Conservation (phyloP, 2,113 vertebrate genomes). For the Cyprinodon tularosa region DNA sequence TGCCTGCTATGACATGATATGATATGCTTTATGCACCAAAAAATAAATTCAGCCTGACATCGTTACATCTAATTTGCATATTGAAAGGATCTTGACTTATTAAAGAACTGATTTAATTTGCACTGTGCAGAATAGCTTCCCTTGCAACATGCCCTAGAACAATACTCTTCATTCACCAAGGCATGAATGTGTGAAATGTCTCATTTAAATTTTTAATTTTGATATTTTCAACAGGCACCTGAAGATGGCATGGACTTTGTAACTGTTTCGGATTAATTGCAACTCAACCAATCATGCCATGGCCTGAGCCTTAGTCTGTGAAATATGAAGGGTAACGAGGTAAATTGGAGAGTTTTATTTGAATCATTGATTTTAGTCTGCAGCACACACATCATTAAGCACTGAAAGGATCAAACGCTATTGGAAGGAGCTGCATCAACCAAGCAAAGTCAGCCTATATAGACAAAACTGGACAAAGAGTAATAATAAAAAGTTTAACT, state of each 20-base stretch:
- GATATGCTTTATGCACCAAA: not conserved
- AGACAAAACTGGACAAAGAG: not conserved
- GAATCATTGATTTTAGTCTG: not conserved
- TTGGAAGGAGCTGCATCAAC: not conserved
- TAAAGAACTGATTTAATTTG: constrained; percentile 31
- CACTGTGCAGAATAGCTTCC: constrained; percentile 11
- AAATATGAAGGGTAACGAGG: constrained; percentile 8
- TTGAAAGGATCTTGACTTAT: constrained; percentile 9
- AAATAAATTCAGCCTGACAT: constrained; percentile 22
- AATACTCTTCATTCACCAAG: constrained; percentile 22
- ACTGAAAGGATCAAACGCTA: not conserved
- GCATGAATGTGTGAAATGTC: constrained; percentile 50
- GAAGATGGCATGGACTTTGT: constrained; percentile 32
- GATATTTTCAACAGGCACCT: constrained; percentile 54
- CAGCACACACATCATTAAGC: not conserved
- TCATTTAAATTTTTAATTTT: constrained; percentile 71
- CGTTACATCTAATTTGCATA: constrained; percentile 31
- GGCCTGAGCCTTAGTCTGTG: not conserved
- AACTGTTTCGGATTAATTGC: constrained; percentile 31
- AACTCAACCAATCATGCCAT: constrained; percentile 1
- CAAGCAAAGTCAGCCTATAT: not conserved
- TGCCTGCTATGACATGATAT: constrained; percentile 2
- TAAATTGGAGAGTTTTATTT: not conserved
- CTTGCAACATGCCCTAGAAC: constrained; percentile 7
- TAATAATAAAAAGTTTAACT: not conserved